These are phyloP conservation scores for Scleropages formosus DNA, from an alignment of 2,797 vertebrate genomes.

Conservation along the genomic window DNA sequence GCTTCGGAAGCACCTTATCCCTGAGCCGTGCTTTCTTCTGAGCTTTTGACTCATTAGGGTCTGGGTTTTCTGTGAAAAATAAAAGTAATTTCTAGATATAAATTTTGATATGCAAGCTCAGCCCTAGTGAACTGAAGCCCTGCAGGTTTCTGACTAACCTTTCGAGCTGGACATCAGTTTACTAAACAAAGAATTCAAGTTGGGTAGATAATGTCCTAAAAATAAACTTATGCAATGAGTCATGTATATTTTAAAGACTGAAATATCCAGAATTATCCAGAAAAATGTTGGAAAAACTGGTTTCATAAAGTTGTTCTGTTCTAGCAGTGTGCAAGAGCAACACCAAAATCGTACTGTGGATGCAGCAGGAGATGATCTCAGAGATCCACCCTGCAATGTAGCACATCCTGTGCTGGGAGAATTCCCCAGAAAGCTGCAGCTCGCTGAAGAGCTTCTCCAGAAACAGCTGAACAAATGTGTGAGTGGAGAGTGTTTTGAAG, in stretches of 20 bases:
- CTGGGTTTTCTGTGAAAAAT: slow-evolving; percentile 39
- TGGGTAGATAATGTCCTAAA: too few species aligned
- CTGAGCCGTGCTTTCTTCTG: slow-evolving; percentile 61
- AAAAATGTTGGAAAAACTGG: background rate
- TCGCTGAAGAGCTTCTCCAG: slow-evolving; percentile 83
- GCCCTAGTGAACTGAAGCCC: too few species aligned
- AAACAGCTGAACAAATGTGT: slow-evolving; percentile 73
- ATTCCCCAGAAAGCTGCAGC: slow-evolving; percentile 67
- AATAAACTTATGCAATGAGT: too few species aligned
- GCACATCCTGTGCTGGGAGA: slow-evolving; percentile 60
- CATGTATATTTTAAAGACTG: too few species aligned
- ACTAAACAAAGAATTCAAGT: too few species aligned
- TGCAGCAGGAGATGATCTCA: slow-evolving; percentile 78
- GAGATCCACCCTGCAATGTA: slow-evolving; percentile 85
- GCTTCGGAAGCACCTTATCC: slow-evolving; percentile 73
- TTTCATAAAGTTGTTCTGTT: background rate
- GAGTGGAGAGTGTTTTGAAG: slow-evolving; percentile 76
- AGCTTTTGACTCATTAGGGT: slow-evolving; percentile 59
- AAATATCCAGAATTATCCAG: background rate
- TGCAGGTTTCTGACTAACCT: too few species aligned
- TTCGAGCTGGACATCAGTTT: too few species aligned
- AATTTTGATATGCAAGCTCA: too few species aligned
- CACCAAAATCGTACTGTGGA: slow-evolving; percentile 58
- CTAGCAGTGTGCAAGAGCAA: background rate
- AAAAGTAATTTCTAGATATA: background rate